Evolutionary conservation across 2,888 invertebrate genomes (phyloP).

Genomic region (Yponomeuta sedellus): DNA sequence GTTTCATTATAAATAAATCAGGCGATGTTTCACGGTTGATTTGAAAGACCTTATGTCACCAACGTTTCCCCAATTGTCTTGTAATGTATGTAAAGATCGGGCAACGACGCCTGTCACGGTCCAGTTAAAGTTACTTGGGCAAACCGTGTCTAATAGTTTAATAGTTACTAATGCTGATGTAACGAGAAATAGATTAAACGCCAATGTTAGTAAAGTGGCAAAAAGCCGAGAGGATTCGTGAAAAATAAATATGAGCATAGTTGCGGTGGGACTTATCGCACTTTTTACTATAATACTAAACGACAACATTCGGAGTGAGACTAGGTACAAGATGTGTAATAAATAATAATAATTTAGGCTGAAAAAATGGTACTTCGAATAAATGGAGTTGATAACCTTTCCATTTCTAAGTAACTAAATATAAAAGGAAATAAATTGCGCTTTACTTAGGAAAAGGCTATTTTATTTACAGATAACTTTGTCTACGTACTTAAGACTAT

Average conservation of each 20-base stretch:
- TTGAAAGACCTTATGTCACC: no score
- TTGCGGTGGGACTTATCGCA: not conserved
- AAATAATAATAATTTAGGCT: not conserved
- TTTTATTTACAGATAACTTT: no score
- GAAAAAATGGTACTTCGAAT: not conserved
- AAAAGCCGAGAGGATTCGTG: not conserved
- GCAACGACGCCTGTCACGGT: not conserved
- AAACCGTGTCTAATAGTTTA: not conserved
- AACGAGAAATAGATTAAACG: conserved; percentile 3
- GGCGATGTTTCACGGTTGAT: no score
- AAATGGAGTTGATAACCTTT: no score
- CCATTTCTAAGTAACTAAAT: no score
- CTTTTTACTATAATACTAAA: no score
- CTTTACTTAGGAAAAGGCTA: no score
- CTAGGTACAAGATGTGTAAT: not conserved
- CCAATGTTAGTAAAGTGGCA: not conserved
- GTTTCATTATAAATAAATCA: no score
- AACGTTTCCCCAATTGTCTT: no score
- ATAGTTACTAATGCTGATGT: not conserved
- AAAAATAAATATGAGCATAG: not conserved
- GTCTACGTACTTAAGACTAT: no score
- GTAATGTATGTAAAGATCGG: not conserved
- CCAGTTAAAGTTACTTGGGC: not conserved
- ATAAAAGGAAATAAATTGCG: no score
- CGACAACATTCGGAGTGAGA: not conserved